A percentile compares a stretch with the other conserved stretches of the same genome.
phyloP scores from a whole-genome alignment of 2,888 invertebrate genomes.

The Cacoxenus indagator region DNA sequence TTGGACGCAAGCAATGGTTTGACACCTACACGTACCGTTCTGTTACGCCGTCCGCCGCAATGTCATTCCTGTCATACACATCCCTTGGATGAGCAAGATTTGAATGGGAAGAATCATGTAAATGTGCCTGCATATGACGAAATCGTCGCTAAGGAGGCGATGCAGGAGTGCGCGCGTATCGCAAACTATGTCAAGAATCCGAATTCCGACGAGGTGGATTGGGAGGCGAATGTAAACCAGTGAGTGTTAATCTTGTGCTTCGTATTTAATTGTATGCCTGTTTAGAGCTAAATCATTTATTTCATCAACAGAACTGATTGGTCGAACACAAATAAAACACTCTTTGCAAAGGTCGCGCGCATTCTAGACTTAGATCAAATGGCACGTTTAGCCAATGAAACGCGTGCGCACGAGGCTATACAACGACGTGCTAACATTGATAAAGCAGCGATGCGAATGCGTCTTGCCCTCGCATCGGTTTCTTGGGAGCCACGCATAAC shows the following conservation, averaged over 20 bases:
- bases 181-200: constrained; percentile 75
- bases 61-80: constrained; percentile 69
- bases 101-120: constrained; percentile 69
- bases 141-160: constrained; percentile 74
- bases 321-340: constrained; percentile 76
- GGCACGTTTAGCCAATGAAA: constrained; percentile 76
- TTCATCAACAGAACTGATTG: constrained; percentile 73
- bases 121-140: constrained; percentile 74
- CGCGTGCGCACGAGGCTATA: constrained; percentile 77
- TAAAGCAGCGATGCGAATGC: constrained; percentile 77
- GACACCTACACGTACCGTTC: constrained; percentile 61
- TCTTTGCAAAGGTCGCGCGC: constrained; percentile 78
- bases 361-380: constrained; percentile 79
- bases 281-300: background rate
- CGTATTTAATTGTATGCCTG: background rate
- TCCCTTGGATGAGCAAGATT: constrained; percentile 71
- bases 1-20: constrained; percentile 61
- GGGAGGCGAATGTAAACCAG: constrained; percentile 80
- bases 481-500: constrained; percentile 81
- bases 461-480: constrained; percentile 78
- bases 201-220: constrained; percentile 74
- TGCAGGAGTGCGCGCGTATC: constrained; percentile 80
- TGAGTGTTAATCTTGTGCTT: constrained; percentile 57
- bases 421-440: constrained; percentile 79
- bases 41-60: constrained; percentile 68